These are phyloP conservation scores for Osedax fenrisi DNA, from an alignment of 2,888 invertebrate genomes.

Conservation along the genomic window DNA sequence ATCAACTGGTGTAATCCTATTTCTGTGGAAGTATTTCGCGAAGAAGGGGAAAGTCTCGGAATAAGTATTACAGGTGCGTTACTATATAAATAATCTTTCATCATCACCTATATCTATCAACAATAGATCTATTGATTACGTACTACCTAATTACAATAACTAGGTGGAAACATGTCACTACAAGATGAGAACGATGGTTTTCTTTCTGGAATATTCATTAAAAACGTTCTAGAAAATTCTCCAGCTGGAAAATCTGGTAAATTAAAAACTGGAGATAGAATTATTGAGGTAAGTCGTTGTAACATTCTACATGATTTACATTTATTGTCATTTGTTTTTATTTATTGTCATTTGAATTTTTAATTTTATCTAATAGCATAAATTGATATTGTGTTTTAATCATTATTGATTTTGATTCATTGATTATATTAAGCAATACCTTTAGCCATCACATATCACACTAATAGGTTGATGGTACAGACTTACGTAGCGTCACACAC, in stretches of 20 bases:
- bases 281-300: slow-evolving; percentile 61
- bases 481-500: neutral
- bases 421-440: too few species aligned
- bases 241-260: slow-evolving; percentile 78
- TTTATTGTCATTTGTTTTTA: too few species aligned
- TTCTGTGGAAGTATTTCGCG: slow-evolving; percentile 62
- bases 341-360: too few species aligned
- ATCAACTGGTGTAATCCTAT: slow-evolving; percentile 67
- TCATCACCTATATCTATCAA: too few species aligned
- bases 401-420: too few species aligned
- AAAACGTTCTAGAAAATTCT: slow-evolving; percentile 82
- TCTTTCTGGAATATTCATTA: slow-evolving; percentile 89
- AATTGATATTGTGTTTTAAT: too few species aligned
- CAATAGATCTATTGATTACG: too few species aligned
- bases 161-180: slow-evolving; percentile 11
- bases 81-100: too few species aligned
- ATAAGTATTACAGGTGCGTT: slow-evolving; percentile 93
- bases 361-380: too few species aligned
- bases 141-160: too few species aligned
- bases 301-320: too few species aligned
- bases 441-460: too few species aligned
- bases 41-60: slow-evolving; percentile 70
- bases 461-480: neutral
- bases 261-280: slow-evolving; percentile 71
- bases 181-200: slow-evolving; percentile 52